Base-by-base conservation (phyloP, 2,888 invertebrate genomes). In the Folsomia candida region DNA sequence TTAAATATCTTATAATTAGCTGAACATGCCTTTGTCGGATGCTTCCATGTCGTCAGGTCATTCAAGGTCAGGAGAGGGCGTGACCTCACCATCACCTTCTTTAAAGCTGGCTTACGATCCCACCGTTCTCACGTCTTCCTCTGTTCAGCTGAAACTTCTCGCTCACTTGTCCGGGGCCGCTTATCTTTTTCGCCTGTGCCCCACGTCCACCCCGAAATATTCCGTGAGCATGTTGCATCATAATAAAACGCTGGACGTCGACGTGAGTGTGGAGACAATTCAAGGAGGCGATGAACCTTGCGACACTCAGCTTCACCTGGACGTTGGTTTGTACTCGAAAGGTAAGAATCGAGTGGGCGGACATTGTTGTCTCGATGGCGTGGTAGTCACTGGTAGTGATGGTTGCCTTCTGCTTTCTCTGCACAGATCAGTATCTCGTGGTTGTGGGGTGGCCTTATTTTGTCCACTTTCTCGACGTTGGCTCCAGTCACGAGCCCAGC, bases 391-490 rank as follows among this genome's bases (percentile, higher is more conserved):
- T n/a, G n/a, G n/a, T n/a, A n/a, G n/a, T n/a, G n/a, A n/a, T n/a
- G n/a, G n/a, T n/a, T n/a, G n/a, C n/a, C n/a, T n/a, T n/a, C n/a
- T n/a, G n/a, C n/a, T n/a, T n/a, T n/a, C n/a, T n/a, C n/a, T n/a
- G n/a, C n/a, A n/a, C 84, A 90, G 91, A 90, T 76, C 90, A 91
- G 82, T 90, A 92, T 80, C 87, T 95, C 81, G 83, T 93, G 47
- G 92, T 94, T 1, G 89, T 91, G 81, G 90, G 92, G 26, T 92
- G 93, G 18, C 92, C 90, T 81, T 86, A 92, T 29, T 94, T 93
- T 84, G 89, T 91, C 0, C 94, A 95, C 81, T 84, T 94, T 27
- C 85, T 95, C 67, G 94, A 95, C 84, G 89, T 94, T 62, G 91
- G 93, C 2, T 84, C 90, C 11, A 87, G 88, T 80, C 94, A 93